phyloP scores from a whole-genome alignment of 2,888 invertebrate species.

The Eristalis pertinax region DNA sequence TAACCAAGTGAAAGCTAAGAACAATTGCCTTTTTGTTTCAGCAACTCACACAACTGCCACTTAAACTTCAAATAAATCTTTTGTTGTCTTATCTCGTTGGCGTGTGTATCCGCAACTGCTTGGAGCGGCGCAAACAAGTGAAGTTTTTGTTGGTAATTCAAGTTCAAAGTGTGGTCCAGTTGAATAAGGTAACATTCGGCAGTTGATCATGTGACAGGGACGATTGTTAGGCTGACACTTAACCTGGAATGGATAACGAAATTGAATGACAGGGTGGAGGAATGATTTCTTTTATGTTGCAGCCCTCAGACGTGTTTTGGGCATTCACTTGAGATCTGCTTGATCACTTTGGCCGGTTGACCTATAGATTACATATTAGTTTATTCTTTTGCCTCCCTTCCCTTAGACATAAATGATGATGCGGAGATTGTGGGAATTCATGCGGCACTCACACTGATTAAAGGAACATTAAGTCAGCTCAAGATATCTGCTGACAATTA shows the following conservation, averaged over 20 bases:
- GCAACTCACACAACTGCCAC: slow-evolving; percentile 8
- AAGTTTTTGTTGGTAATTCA: background rate
- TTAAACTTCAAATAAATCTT: background rate
- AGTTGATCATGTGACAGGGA: background rate
- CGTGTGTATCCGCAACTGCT: background rate
- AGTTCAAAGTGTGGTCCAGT: background rate
- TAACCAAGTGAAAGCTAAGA: slow-evolving; percentile 20
- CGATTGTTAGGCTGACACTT: background rate
- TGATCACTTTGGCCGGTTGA: too few relatives aligned
- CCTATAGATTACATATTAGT: too few relatives aligned
- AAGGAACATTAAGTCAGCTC: too few relatives aligned
- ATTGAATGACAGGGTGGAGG: background rate
- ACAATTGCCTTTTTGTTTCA: slow-evolving; percentile 9
- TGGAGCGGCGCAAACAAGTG: background rate
- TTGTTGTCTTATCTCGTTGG: background rate
- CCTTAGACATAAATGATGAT: too few relatives aligned
- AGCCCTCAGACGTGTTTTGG: background rate
- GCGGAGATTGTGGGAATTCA: too few relatives aligned
- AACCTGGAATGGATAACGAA: background rate
- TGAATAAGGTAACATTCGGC: background rate
- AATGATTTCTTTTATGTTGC: background rate
- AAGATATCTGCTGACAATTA: too few relatives aligned
- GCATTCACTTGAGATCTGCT: too few relatives aligned
- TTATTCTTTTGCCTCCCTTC: too few relatives aligned
- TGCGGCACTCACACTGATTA: too few relatives aligned